Base-by-base conservation (phyloP, 2,113 vertebrate species). In the Rhinichthys klamathensis region DNA sequence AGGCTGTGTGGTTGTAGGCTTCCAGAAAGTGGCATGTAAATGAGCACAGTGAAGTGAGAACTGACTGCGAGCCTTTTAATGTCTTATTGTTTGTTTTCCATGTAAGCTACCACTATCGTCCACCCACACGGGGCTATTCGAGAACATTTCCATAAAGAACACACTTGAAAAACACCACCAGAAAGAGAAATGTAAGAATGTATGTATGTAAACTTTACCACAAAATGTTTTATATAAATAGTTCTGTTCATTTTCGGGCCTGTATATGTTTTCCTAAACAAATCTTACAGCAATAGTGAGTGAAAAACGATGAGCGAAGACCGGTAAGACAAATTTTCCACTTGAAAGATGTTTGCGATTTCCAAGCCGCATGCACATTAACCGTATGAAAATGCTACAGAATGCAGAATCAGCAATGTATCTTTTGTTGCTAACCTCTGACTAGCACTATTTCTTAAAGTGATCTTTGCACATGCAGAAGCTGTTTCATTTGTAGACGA, bases 121-220 rank as follows among this genome's bases (percentile, higher is more conserved):
- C 84, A 73, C 84, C 80, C 79, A 88, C 87, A 56, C 10, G 41
- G 80, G 78, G 84, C 84, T 27, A 58, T 11, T 87, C 15, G 8
- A n/a, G n/a, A 82, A 44, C 38, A 49, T 44, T n/a, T 51, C 32
- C 61, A 11, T 35, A 10, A 74, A 78, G 46, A 38, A 27, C 58
- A 32, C 3, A 27, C 44, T 49, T 21, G n/a, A 54, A 41, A 75
- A 63, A 41, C 16, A 23, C 4, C 35, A 49, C 38, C 77, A 80
- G 32, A 44, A 23, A 75, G 65, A 73, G 15, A 72, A 32, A 44
- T 72, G 10, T 2, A 41, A 72, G 35, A n/a, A 72, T 35, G 41
- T 41, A 38, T 11, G 18, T n/a, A 23, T 21, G 2, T 72, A 72
- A 12, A 41, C 4, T 46, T 16, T 46, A n/a, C 11, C 41, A 46